Base-by-base conservation (phyloP, 1,140 invertebrate species). In the Diachasmimorpha longicaudata region DNA sequence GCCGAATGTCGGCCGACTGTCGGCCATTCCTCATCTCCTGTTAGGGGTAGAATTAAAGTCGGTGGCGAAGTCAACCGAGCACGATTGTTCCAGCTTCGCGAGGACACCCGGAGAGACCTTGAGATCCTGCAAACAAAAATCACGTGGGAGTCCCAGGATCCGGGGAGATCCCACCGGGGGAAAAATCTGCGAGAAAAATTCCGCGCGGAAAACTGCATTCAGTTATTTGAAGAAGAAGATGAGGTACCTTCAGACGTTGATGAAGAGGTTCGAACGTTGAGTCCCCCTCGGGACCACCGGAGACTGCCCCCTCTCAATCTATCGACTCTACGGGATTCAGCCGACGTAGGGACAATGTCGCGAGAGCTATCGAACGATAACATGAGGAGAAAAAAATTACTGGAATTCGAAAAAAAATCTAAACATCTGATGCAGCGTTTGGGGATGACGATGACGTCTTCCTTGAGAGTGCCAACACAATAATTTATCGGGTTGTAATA, bases 101-200 rank as follows among this genome's bases (percentile, higher is more conserved):
- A 81, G 36, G 85, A 87, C 37, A 76, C 48, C 3, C 78, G 68
- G 8, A 76, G 79, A 44, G 81, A 80, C 13, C 21, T 73, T 16
- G 75, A 81, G 16, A 81, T 85, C 21, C 67, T 39, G 11, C 2
- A 66, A 1, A 66, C 84, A 36, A 86, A 85, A 73, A 77, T 74
- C 10, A 44, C 48, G 4, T 87, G 85, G 85, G 74, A 77, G 31
- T 68, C 69, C 13, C 75, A 80, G 0, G 79, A 85, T n/a, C 71
- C 81, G 10, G 78, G 72, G 31, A 76, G 82, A 46, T 58, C 73
- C 11, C 21, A 78, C n/a, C 81, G 77, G 21, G 82, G 80, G 9
- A 74, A 70, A 13, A 37, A 77, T 19, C 55, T 85, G 0, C 80
- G 83, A 70, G 79, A 80, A 9, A n/a, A 37, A 2, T 84, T 84